Conservation (phyloP, 2,113 vertebrate genomes). For the Rhegmatorhina hoffmannsi region DNA sequence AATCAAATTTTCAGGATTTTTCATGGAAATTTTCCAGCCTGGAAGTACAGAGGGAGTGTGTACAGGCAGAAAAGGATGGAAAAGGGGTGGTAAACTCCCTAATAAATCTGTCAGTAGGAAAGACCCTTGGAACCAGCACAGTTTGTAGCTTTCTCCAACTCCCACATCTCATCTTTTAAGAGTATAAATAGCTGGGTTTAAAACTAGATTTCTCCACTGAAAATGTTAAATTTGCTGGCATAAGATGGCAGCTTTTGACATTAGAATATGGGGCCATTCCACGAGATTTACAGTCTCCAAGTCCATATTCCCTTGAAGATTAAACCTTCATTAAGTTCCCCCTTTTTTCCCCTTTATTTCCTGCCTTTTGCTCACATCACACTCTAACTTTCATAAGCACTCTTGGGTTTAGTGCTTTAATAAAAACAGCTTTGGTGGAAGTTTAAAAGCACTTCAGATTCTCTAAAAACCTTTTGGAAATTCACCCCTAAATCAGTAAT, state of each 20-base stretch:
- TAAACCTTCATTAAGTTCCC: conserved; percentile 80
- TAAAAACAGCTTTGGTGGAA: conserved; percentile 69
- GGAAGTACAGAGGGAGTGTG: background rate
- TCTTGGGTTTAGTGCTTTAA: conserved; percentile 66
- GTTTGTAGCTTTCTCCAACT: conserved; percentile 36
- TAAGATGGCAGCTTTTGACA: conserved; percentile 73
- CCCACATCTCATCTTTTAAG: conserved; percentile 52
- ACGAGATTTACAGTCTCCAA: conserved; percentile 73
- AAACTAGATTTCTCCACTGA: background rate
- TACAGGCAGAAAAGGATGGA: background rate
- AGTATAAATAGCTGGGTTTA: conserved; percentile 47
- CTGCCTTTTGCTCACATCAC: conserved; percentile 75
- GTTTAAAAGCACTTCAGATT: conserved; percentile 69
- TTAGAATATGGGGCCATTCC: conserved; percentile 68
- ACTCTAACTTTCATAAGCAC: conserved; percentile 66
- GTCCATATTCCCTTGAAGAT: conserved; percentile 78
- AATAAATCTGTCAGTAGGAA: conserved; percentile 65
- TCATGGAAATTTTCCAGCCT: conserved; percentile 17
- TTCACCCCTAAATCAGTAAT: conserved; percentile 21
- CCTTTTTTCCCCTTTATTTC: conserved; percentile 60
- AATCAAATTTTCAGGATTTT: conserved; percentile 1
- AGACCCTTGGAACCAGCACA: conserved; percentile 23
- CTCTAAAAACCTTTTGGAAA: conserved; percentile 71
- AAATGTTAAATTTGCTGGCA: conserved; percentile 52
- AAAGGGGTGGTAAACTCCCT: conserved; percentile 51